A percentile compares a stretch with the other conserved stretches of the same genome.
Conservation (phyloP, 2,888 invertebrate genomes). For the Drosophila mulleri region DNA sequence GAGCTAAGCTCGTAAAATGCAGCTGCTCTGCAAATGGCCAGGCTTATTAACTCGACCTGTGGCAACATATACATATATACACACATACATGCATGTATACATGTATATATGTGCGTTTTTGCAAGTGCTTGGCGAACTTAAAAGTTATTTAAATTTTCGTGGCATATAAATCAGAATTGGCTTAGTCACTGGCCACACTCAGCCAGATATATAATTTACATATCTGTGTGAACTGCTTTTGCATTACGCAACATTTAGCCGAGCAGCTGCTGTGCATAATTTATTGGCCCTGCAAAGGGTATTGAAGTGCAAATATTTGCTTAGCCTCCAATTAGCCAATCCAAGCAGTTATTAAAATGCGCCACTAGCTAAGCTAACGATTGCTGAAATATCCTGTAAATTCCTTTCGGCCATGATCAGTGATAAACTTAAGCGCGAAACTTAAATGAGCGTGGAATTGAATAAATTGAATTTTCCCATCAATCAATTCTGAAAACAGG, state of each 20-base stretch:
- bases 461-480: no score
- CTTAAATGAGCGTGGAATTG: no score
- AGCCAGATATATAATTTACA: background rate
- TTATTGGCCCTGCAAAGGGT: slow-evolving; percentile 13
- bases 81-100: background rate
- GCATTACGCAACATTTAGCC: slow-evolving; percentile 31
- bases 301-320: slow-evolving; percentile 59
- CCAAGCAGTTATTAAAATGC: slow-evolving; percentile 51
- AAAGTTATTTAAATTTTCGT: slow-evolving; percentile 8
- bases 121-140: background rate
- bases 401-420: background rate
- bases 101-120: background rate
- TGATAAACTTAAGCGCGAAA: no score
- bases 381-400: background rate
- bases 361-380: slow-evolving; percentile 7
- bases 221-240: background rate
- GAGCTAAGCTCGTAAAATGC: slow-evolving; percentile 57
- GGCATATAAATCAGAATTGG: slow-evolving; percentile 5
- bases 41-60: slow-evolving; percentile 49
- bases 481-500: background rate
- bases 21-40: slow-evolving; percentile 37
- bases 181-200: background rate
- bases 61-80: background rate
- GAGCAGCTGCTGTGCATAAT: slow-evolving; percentile 16
- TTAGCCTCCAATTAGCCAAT: slow-evolving; percentile 49